These are phyloP conservation scores for Panulirus ornatus DNA, from an alignment of 1,140 invertebrate genomes.

Conservation along the genomic window DNA sequence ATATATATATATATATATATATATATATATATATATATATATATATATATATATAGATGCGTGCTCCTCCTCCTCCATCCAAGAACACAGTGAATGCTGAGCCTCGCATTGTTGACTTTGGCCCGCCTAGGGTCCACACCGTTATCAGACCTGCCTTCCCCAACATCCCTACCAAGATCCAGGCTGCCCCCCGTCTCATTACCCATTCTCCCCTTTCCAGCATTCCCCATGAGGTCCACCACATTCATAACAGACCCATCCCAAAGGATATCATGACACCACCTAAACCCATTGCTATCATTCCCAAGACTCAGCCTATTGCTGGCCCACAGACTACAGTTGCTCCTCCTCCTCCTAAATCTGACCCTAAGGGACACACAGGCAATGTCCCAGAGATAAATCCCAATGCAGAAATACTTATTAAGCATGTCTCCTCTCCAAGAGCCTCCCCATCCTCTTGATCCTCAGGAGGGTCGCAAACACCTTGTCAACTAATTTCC, in stretches of 20 bases:
- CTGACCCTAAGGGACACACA: conserved; percentile 19
- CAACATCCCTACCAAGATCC: not conserved
- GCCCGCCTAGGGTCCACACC: conserved; percentile 47
- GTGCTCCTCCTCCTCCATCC: not conserved
- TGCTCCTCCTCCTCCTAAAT: conserved; percentile 25
- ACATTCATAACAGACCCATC: not conserved
- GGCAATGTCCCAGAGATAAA: conserved; percentile 14
- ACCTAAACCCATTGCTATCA: conserved; percentile 34
- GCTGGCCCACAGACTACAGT: not conserved
- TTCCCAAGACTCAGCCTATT: conserved; percentile 7
- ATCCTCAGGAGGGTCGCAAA: not conserved
- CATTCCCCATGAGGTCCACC: not conserved
- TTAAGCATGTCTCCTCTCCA: conserved; percentile 1
- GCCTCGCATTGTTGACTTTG: conserved; percentile 29
- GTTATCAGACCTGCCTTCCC: conserved; percentile 12
- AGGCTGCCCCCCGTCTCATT: not conserved
- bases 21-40: too few relatives aligned
- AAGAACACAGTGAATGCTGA: not conserved
- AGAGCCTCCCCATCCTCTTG: too few relatives aligned
- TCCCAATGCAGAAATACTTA: conserved; percentile 36
- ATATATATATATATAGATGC: too few relatives aligned
- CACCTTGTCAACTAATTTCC: conserved; percentile 55
- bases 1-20: too few relatives aligned
- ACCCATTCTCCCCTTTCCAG: not conserved
- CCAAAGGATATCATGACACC: conserved; percentile 42